Evolutionary conservation across 1,140 invertebrate species (phyloP), one percentile per base, ranked within the genome.

Genomic region (Drosophila ohnishii): DNA sequence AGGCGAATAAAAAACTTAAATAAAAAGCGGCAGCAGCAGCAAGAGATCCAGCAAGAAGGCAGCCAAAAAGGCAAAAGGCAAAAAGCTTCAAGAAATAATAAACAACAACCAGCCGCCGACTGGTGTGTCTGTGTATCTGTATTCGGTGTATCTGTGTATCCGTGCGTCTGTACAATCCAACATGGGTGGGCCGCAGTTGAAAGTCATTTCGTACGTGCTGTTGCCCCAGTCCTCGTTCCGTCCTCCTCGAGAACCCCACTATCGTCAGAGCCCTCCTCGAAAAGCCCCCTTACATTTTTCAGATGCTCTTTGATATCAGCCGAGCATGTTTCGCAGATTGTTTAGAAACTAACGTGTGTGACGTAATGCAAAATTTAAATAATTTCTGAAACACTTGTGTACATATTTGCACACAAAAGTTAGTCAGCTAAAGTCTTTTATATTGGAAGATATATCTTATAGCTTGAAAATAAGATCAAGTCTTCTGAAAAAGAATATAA

Each of bases 171-270:
- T 70, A 47, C 73, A 42, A 76, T 70, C 53, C 73, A 42, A 76
- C 73, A 76, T 76, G 73, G 73, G 73, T 76, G 74, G 72, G 63
- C 73, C 64, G 73, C 16, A 48, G 67, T 44, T 65, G 67, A 75
- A 71, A 75, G 70, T 75, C 51, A 64, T 57, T 75, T 65, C 71
- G 73, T 75, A 75, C 73, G 73, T 75, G 73, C 72, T 75, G 72
- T 67, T 37, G 67, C 50, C 34, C 44, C 42, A 71, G 32, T 37
- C n/a, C 13, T 35, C 37, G 11, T 19, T 57, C 71, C 30, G 22
- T 5, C 28, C 39, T 34, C 22, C 40, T 16, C 39, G 34, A 9
- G 13, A 19, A 22, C 32, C 39, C 25, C 48, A 25, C 28, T 14
- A 22, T 34, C 35, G 30, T 30, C 19, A 32, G 16, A n/a, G 42